These are phyloP conservation scores for Epistrophe grossulariae DNA, from an alignment of 2,888 invertebrate genomes.

Conservation along the genomic window DNA sequence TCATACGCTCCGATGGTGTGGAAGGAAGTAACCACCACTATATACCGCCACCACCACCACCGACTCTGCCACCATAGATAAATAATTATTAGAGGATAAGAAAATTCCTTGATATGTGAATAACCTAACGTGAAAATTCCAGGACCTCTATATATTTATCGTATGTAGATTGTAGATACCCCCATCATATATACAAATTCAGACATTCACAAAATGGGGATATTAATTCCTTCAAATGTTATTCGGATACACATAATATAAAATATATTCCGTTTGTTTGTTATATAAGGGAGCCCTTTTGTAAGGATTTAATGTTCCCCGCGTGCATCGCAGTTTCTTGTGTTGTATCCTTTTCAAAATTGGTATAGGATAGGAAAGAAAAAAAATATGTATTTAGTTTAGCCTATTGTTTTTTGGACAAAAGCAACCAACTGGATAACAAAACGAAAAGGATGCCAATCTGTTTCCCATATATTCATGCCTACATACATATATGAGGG, in stretches of 20 bases:
- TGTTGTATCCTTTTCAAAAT: constrained; percentile 30
- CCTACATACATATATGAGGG: background rate
- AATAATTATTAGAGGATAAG: constrained; percentile 57
- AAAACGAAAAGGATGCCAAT: constrained; percentile 51
- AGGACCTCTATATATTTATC: constrained; percentile 41
- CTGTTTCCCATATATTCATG: constrained; percentile 39
- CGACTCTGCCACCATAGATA: too few species aligned
- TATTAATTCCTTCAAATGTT: constrained; percentile 42
- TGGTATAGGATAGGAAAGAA: background rate
- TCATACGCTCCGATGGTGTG: background rate
- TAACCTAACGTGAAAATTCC: constrained; percentile 52
- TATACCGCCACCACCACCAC: background rate
- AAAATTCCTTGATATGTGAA: constrained; percentile 32
- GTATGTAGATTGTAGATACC: background rate
- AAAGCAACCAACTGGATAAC: constrained; percentile 62
- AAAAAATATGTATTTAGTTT: constrained; percentile 62
- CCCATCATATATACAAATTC: constrained; percentile 11
- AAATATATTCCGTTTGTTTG: background rate
- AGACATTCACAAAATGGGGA: constrained; percentile 4
- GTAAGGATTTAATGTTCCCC: constrained; percentile 30
- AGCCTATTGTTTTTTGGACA: constrained; percentile 67
- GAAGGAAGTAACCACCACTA: constrained; percentile 22
- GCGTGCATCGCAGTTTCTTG: constrained; percentile 30
- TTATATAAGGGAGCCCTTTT: constrained; percentile 18
- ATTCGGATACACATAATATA: background rate